phyloP scores from a whole-genome alignment of 2,797 vertebrate genomes.

The Argya squamiceps region DNA sequence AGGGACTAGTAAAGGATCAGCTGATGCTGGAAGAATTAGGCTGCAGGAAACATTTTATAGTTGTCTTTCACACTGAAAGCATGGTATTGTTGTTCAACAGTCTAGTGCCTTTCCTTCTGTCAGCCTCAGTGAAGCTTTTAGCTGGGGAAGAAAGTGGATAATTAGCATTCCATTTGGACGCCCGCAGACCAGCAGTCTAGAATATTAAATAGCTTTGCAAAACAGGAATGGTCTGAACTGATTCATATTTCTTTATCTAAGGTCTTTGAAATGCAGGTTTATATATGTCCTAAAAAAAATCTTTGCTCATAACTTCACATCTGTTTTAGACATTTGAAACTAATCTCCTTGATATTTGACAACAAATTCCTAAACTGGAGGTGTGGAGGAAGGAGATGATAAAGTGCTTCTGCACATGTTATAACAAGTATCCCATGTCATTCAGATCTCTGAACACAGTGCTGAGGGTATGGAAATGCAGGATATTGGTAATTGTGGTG shows the following conservation, averaged over 20 bases:
- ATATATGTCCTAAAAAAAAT: background rate
- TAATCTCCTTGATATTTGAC: conserved; percentile 44
- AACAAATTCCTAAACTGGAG: conserved; percentile 35
- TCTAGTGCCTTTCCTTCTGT: conserved; percentile 79
- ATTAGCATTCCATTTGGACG: conserved; percentile 60
- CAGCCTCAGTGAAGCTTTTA: conserved; percentile 52
- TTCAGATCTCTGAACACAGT: background rate
- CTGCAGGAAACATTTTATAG: conserved; percentile 85
- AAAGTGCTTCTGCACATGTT: conserved; percentile 63
- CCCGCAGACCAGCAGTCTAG: conserved; percentile 53
- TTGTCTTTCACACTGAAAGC: conserved; percentile 74
- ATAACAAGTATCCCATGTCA: conserved; percentile 51
- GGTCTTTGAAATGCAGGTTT: conserved; percentile 6
- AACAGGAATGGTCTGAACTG: conserved; percentile 19
- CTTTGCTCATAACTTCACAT: background rate
- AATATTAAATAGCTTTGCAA: conserved; percentile 56
- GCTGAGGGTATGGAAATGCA: conserved; percentile 9
- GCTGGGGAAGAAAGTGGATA: conserved; percentile 31
- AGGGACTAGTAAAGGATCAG: conserved; percentile 78
- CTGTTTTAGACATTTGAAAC: conserved; percentile 29
- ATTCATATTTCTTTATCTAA: conserved; percentile 33
- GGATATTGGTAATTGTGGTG: background rate
- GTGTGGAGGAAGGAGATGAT: background rate
- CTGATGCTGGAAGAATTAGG: conserved; percentile 78
- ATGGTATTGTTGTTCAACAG: conserved; percentile 75